Evolutionary conservation across 2,113 vertebrate species (phyloP), one percentile per base, ranked within the genome.

Genomic region (Alethe castanea): DNA sequence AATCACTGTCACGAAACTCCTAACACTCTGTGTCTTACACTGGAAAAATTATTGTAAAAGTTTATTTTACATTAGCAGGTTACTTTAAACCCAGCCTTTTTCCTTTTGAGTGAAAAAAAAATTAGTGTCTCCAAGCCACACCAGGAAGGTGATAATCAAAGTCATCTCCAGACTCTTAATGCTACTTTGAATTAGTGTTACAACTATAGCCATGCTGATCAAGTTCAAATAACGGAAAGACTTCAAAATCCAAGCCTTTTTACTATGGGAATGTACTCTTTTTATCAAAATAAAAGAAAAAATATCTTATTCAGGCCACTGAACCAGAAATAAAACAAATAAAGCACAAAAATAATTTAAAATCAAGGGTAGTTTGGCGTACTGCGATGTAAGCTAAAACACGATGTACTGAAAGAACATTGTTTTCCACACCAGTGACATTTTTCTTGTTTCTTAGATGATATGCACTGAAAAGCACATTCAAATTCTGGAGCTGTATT

Each of bases 391-490:
- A 94, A 91, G 90, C 66, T 82, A 84, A 96, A 81, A 36, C 16
- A 52, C 5, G 35, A 16, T 76, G 44, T 53, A 88, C 74, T 73
- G 50, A 88, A 88, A 80, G 28, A 47, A 77, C 62, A 84, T 59
- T 85, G 60, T 91, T 91, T 95, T 96, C 85, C 53, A 96, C 86
- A 81, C 10, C n/a, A 83, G 14, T 69, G 67, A 64, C 20, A 44
- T 47, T 80, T 81, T 91, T 91, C 47, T 72, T 72, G 8, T 83
- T 96, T 94, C 73, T 67, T 59, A 57, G n/a, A 52, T 81, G 85
- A 66, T 95, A 81, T 84, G 26, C 56, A 82, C 65, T 65, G 82
- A 90, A 71, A 79, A n/a, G 10, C 67, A 60, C 25, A 50, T 84
- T 88, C 33, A 81, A 47, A 95, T 91, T 94, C 73, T 40, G 87